phyloP scores from a whole-genome alignment of 1,140 invertebrate species.

The Nebria ingens region DNA sequence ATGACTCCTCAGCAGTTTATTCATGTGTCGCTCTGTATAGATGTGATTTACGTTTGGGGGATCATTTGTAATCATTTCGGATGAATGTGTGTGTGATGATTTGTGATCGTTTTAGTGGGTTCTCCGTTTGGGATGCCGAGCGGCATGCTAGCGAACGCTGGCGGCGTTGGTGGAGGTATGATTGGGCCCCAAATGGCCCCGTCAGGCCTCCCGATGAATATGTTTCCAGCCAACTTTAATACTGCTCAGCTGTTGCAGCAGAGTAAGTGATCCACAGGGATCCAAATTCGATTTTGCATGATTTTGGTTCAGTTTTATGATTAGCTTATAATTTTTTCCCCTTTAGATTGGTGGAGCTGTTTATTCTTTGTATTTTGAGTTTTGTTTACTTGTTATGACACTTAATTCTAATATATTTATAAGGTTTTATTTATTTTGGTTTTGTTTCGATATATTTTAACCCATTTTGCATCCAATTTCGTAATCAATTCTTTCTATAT shows the following conservation, averaged over 20 bases:
- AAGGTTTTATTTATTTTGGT: too few relatives aligned
- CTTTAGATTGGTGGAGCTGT: too few relatives aligned
- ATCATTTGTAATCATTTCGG: not conserved
- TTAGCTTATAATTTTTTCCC: too few relatives aligned
- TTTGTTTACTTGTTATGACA: too few relatives aligned
- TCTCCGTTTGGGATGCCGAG: constrained; percentile 26
- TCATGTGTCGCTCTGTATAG: constrained; percentile 12
- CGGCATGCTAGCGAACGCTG: constrained; percentile 31
- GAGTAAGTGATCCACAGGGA: constrained; percentile 63
- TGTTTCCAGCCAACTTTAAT: constrained; percentile 40
- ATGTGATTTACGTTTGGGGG: not conserved
- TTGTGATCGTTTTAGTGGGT: constrained; percentile 24
- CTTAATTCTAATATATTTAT: too few relatives aligned
- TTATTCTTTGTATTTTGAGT: too few relatives aligned
- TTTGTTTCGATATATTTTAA: too few relatives aligned
- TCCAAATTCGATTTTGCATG: too few relatives aligned
- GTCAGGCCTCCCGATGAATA: constrained; percentile 14
- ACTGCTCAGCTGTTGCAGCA: constrained; percentile 64
- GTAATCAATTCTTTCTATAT: too few relatives aligned
- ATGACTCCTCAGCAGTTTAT: constrained; percentile 1
- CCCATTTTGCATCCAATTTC: too few relatives aligned
- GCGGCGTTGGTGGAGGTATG: constrained; percentile 22
- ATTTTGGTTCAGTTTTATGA: too few relatives aligned
- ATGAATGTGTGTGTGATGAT: not conserved
- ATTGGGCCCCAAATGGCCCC: constrained; percentile 19